Conservation (phyloP, 1,140 invertebrate species). For the Rhagoletis pomonella region DNA sequence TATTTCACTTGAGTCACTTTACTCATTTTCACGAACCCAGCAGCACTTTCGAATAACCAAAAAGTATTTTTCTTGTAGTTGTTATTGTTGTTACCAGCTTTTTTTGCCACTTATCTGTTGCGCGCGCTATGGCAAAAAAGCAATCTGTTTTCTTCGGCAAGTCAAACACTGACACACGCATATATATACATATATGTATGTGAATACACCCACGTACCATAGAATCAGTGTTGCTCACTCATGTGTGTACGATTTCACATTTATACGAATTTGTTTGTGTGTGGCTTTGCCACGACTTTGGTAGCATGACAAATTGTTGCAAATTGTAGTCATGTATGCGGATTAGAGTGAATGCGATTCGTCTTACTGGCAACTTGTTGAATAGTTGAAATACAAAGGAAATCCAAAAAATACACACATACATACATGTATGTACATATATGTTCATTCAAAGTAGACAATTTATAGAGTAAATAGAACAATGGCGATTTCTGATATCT, state of each 20-base stretch:
- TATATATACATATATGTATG: background rate
- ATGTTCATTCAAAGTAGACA: too few species aligned
- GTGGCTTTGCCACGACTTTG: background rate
- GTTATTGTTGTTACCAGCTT: background rate
- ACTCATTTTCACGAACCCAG: background rate
- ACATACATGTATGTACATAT: background rate
- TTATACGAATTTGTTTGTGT: background rate
- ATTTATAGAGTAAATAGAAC: background rate
- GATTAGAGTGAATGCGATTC: conserved; percentile 42
- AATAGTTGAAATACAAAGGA: conserved; percentile 12
- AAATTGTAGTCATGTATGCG: conserved; percentile 48
- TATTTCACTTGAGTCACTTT: conserved; percentile 39
- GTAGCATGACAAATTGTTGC: conserved; percentile 51
- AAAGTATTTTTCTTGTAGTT: background rate
- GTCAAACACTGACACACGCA: background rate
- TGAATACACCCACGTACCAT: background rate
- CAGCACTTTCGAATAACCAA: background rate
- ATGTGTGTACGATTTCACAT: conserved; percentile 36
- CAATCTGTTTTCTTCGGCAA: conserved; percentile 47
- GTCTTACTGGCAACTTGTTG: conserved; percentile 53
- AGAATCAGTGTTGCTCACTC: conserved; percentile 30
- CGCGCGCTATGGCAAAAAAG: conserved; percentile 30
- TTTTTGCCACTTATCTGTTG: conserved; percentile 47
- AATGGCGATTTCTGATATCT: background rate
- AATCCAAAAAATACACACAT: background rate